Evolutionary conservation across 2,888 invertebrate genomes (phyloP).

Genomic region (Encarsia formosa): DNA sequence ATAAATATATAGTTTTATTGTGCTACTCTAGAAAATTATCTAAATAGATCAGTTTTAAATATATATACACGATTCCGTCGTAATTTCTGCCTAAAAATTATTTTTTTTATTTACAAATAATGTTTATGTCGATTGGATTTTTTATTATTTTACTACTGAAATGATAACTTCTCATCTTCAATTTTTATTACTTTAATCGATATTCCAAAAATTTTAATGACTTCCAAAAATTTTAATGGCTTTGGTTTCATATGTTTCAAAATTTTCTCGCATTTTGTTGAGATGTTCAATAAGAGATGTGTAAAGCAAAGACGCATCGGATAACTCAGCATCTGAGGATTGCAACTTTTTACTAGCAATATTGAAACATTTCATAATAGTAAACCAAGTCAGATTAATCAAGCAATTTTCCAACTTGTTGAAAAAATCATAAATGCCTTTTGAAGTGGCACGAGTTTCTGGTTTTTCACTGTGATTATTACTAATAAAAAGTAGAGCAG

Average conservation of each 20-base stretch:
- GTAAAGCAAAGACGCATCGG: constrained; percentile 8
- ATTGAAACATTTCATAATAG: constrained; percentile 18
- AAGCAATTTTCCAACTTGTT: constrained; percentile 13
- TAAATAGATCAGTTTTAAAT: too few species aligned
- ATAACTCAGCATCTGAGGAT: constrained; percentile 9
- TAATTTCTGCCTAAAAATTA: too few species aligned
- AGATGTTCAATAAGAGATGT: constrained; percentile 8
- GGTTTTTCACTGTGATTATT: constrained; percentile 11
- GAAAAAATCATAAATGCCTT: constrained; percentile 10
- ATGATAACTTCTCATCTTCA: too few species aligned
- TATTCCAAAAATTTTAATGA: too few species aligned
- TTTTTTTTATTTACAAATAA: too few species aligned
- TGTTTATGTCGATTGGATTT: too few species aligned
- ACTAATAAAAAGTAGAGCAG: constrained; percentile 11
- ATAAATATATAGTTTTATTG: too few species aligned
- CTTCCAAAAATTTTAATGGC: constrained; percentile 15
- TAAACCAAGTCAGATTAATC: constrained; percentile 14
- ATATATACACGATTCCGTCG: too few species aligned
- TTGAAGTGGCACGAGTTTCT: constrained; percentile 12
- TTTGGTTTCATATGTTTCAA: constrained; percentile 15
- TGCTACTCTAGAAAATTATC: too few species aligned
- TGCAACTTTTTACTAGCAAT: constrained; percentile 12
- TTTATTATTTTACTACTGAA: too few species aligned
- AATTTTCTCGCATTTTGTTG: constrained; percentile 10
- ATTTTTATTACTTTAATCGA: too few species aligned